Base-by-base conservation (phyloP, 2,888 invertebrate species). In the Oxycera nigricornis region DNA sequence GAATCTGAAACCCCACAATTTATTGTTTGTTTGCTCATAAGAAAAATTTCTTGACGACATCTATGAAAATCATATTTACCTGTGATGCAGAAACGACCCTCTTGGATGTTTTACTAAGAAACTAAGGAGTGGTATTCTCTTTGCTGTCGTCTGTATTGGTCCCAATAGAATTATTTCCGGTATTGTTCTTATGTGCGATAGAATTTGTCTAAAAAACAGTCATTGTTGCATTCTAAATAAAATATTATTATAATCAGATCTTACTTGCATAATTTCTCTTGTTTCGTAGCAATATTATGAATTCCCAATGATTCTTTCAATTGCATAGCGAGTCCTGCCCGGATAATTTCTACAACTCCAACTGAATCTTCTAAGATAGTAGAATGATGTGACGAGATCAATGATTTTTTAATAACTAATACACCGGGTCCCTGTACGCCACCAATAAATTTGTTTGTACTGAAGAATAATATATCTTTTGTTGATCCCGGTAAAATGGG, bases 401-500 rank as follows among this genome's bases (percentile, higher is more conserved):
- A 81, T 2, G 84, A 79, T 78, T 89, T 90, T 83, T 91, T 91
- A 22, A 90, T 90, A 20, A 91, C 86, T 72, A 91, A 82, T 72
- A 92, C 87, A 70, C 90, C 77, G 11, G 96, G 95, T 0, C 95
- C 94, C 81, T 94, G 94, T 0, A 94, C 92, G 0, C 96, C 96
- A 0, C 96, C 96, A 41, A 95, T 89, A 83, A 96, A 95, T 85
- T 96, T 96, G 86, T 95, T 95, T 65, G 94, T 91, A 72, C 95
- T 93, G 83, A 96, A 93, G 85, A 94, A 95, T 73, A 96, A 87
- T 0, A 95, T 95, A 84, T 97, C 96, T 82, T 96, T 95, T 84
- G 91, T 90, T 50, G 91, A 91, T 39, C 92, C 92, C 2, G 89
- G 88, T 31, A 90, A 85, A 11, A 90, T 87, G 0, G 96, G 94